A percentile compares a stretch with the other conserved stretches of the same genome.
These are phyloP conservation scores for Actias luna DNA, from an alignment of 2,888 invertebrate species.

Conservation along the genomic window DNA sequence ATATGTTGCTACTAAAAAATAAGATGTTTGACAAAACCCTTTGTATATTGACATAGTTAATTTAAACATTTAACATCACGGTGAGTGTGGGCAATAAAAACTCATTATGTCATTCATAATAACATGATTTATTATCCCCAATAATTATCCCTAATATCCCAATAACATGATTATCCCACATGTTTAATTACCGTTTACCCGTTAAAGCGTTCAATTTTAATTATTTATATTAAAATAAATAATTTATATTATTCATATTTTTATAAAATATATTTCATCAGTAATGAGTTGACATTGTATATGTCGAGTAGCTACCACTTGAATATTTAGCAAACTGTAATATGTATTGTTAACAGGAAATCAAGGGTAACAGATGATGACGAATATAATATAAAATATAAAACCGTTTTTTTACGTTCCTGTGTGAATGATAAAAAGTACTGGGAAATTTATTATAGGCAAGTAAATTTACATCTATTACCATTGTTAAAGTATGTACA, in stretches of 20 bases:
- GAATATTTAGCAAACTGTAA: not conserved
- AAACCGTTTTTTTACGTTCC: not conserved
- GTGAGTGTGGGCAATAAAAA: not conserved
- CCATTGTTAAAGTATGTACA: not conserved
- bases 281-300: too few relatives aligned
- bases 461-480: not conserved
- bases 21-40: not conserved
- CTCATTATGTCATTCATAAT: not conserved
- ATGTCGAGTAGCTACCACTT: not conserved
- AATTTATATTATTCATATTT: too few relatives aligned
- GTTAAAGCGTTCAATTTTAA: too few relatives aligned
- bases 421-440: not conserved
- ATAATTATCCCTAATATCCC: not conserved
- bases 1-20: not conserved
- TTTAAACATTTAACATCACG: constrained; percentile 14
- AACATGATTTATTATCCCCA: not conserved
- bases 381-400: not conserved
- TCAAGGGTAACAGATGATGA: not conserved
- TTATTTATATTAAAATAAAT: too few relatives aligned
- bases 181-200: too few relatives aligned
- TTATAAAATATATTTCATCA: too few relatives aligned
- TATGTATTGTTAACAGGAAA: not conserved
- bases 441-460: not conserved
- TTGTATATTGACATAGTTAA: constrained; percentile 13
- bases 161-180: not conserved